Base-by-base conservation (phyloP, 2,888 invertebrate genomes). In the Oscheius onirici region DNA sequence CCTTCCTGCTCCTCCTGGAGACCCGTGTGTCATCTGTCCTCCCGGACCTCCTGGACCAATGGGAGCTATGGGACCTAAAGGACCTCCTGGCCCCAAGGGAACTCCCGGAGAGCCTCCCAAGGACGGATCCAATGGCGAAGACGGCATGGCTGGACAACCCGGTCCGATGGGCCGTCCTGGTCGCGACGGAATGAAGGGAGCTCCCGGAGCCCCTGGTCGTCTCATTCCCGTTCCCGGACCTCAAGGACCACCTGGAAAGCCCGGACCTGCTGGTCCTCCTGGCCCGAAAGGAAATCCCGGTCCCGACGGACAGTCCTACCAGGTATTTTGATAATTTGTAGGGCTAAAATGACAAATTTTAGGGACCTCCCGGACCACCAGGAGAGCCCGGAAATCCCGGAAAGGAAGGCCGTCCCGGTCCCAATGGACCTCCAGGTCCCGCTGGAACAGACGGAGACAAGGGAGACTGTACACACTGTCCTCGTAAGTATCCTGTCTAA, bases 81-180 rank as follows among this genome's bases (percentile, higher is more conserved):
- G 86, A 78, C 81, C 83, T 49, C 82, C 83, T 68, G 86, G 86
- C 75, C 84, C 85, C 43, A 86, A 86, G 77, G 86, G 86, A 80
- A 72, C 78, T 58, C 80, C 80, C 63, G 82, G 82, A 80, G 81
- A 82, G 70, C 78, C 81, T 46, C 81, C 81, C 63, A 76, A 78
- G 71, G 81, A 82, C 72, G 82, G 82, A 73, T 73, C 73, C 55
- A 60, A 77, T 44, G 82, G 82, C 70, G 82, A 82, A 65, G 78
- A 79, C 69, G 82, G 82, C 52, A 82, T 82, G 82, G 76, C 78
- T 57, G 82, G 82, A 72, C 82, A 82, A 67, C 79, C 82, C 61
- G 82, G 82, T 71, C 82, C 82, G 49, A 78, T 82, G 55, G 82
- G 82, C 70, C 49, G 82, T 57, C 82, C 82, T 55, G 82, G 82